Evolutionary conservation across 2,888 invertebrate species (phyloP), one percentile per base, ranked within the genome.

Genomic region (Gnatocerus cornutus): DNA sequence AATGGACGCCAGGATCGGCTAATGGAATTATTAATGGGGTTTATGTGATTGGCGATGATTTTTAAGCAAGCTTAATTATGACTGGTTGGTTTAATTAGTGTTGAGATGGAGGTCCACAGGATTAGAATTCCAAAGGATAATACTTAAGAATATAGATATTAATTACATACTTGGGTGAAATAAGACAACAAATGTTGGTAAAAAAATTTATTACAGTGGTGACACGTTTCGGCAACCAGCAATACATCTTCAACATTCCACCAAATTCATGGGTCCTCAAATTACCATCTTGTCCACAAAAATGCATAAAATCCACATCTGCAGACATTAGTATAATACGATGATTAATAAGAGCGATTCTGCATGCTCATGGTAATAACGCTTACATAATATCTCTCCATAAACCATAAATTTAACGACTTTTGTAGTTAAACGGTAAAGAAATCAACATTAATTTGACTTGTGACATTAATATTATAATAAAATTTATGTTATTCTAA

Each of bases 21-120:
- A 56, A 56, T 56, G 27, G 43, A 41, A 56, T 27, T 43, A 43
- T 41, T 56, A 56, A 56, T 29, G 56, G 48, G 27, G 30, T 55
- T 55, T 55, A 55, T 55, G 39, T 55, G 53, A 52, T 52, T 52
- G 52, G 55, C 55, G 10, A 52, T 7, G 33, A 29, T 33, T 33
- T 33, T 21, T 21, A 21, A 21, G 21, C 4, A 21, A 21, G 21
- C 1, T 4, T 21, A 21, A 21, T 21, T 21, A 4, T 21, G 21
- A 21, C 4, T 50, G 50, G 37, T n/a, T 37, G 37, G 33, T 7
- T 33, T 33, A 33, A 33, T 33, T 33, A 6, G 10, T 3, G 37
- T 37, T 4, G 21, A 4, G 21, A 21, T 21, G 4, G 21, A 21
- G 4, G 1, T 21, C 21, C 21, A 21, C 21, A 21, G 21, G 21